phyloP scores from a whole-genome alignment of 2,888 invertebrate genomes.

The Eustalomyia histrio region DNA sequence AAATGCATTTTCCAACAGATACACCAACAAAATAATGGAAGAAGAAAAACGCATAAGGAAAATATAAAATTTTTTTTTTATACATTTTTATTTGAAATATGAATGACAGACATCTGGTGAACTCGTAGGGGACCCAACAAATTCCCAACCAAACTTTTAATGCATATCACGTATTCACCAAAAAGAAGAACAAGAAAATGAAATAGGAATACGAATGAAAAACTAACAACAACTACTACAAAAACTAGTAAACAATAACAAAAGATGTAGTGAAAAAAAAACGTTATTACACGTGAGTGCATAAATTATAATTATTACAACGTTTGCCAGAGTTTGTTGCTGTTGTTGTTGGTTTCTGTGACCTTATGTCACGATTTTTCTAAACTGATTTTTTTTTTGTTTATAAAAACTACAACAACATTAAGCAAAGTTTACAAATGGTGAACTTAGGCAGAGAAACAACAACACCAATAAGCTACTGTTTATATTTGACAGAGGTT shows the following conservation, averaged over 20 bases:
- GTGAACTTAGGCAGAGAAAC: background rate
- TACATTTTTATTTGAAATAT: background rate
- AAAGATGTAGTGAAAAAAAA: constrained; percentile 1
- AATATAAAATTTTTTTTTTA: constrained; percentile 9
- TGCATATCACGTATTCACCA: constrained; percentile 30
- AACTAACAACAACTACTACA: constrained; percentile 19
- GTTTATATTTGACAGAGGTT: background rate
- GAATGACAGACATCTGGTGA: constrained; percentile 34
- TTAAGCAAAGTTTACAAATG: background rate
- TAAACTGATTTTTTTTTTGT: constrained; percentile 64
- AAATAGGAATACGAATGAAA: no score
- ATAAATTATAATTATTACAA: constrained; percentile 66
- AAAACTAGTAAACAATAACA: constrained; percentile 33
- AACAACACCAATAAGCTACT: background rate
- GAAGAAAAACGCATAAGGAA: constrained; percentile 29
- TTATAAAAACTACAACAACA: constrained; percentile 17
- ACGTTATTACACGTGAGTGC: constrained; percentile 63
- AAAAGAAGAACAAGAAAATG: constrained; percentile 27
- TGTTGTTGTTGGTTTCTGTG: constrained; percentile 38
- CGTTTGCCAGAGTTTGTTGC: constrained; percentile 33
- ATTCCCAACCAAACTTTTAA: background rate
- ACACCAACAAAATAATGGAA: constrained; percentile 19
- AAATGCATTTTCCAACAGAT: constrained; percentile 22
- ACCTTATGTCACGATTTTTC: constrained; percentile 65
- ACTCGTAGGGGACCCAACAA: constrained; percentile 36